Base-by-base conservation (phyloP, 2,888 invertebrate genomes). In the Tanypteryx hageni region DNA sequence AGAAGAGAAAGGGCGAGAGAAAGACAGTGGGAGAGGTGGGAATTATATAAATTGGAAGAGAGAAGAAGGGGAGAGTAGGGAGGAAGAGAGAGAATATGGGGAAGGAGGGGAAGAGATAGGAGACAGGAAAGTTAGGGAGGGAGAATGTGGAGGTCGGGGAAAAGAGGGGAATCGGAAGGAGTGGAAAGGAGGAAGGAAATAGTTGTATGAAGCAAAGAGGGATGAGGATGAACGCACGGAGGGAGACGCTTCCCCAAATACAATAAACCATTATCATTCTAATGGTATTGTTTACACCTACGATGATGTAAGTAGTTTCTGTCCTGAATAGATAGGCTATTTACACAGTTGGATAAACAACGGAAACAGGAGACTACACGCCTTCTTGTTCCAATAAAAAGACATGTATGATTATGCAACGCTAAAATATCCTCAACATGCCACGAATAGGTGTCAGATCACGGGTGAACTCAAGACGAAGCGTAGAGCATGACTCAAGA, bases 301-400 rank as follows among this genome's bases (percentile, higher is more conserved):
- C 76, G 76, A 27, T 76, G 76, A 76, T 76, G 76, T 27, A 76
- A 76, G 76, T 27, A 76, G 76, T 76, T 22, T 27, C 27, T n/a
- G 22, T 76, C 18, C 76, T 22, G 22, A 13, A 76, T 76, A 27
- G 76, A 27, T 76, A 27, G 22, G 27, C 27, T 27, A 27, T 76
- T 76, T 76, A 76, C 76, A 76, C 27, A 76, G 27, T 76, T 76
- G 76, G 76, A 76, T 76, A 76, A 76, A 76, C 76, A 76, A 27
- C 13, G 27, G 76, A 76, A 27, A 76, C 11, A 22, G 68, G 68
- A 68, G 5, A 1, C 68, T n/a, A 18, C 68, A n/a, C 68, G 18
- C 22, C 22, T 76, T 76, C 76, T 27, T 27, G 22, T 76, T 76
- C 76, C 27, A 13, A 13, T 27, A 76, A 22, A 76, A 27, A 76